Evolutionary conservation across 2,797 vertebrate genomes (phyloP).

Genomic region (Notolepis coatsorum): DNA sequence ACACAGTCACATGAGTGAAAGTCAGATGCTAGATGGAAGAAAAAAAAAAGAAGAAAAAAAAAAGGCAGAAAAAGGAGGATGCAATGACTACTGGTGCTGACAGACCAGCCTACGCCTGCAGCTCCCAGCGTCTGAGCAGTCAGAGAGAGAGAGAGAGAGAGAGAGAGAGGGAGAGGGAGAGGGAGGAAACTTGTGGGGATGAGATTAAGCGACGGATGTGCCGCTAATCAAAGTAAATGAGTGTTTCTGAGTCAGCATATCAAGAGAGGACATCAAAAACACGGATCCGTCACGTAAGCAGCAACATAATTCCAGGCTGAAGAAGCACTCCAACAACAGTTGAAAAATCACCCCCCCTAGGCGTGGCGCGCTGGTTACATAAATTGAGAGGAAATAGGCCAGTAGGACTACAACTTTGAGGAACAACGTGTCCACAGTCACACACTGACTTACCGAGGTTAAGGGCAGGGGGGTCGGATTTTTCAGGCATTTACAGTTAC

Average conservation of each 20-base stretch:
- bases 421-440: neutral
- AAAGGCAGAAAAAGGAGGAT: neutral
- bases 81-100: neutral
- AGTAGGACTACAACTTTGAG: neutral
- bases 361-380: neutral
- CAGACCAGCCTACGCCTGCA: neutral
- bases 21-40: too few species aligned
- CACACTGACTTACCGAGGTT: neutral
- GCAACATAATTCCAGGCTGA: neutral
- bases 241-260: constrained; percentile 3
- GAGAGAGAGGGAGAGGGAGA: neutral
- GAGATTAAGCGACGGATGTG: neutral
- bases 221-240: constrained; percentile 8
- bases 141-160: neutral
- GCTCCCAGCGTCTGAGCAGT: neutral
- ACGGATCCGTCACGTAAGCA: neutral
- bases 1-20: too few species aligned
- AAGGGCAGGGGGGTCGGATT: neutral
- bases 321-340: constrained; percentile 6
- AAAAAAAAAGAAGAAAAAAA: too few species aligned
- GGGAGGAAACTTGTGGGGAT: neutral
- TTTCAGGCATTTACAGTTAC: neutral
- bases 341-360: neutral
- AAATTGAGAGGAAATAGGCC: neutral
- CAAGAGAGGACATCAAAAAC: neutral